phyloP scores from a whole-genome alignment of 2,797 vertebrate genomes.

The Gambelia wislizenii region DNA sequence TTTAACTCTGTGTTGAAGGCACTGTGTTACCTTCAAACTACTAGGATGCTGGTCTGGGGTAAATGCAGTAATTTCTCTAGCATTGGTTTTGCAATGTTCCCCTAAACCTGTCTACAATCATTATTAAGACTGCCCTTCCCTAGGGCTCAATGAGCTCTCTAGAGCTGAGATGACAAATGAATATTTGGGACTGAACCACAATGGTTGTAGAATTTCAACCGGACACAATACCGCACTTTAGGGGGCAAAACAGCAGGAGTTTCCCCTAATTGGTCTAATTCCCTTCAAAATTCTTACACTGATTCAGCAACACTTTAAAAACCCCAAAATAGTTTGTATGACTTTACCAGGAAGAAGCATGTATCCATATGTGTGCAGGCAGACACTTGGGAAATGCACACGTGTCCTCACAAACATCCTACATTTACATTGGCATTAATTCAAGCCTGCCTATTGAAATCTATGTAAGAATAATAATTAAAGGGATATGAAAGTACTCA shows the following conservation, averaged over 20 bases:
- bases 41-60: conserved; percentile 50
- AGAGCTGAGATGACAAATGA: conserved; percentile 49
- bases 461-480: conserved; percentile 42
- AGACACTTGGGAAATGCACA: no score
- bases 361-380: not conserved
- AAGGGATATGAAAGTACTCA: conserved; percentile 46
- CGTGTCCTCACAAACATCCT: not conserved
- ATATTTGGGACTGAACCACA: conserved; percentile 35
- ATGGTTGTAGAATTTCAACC: conserved; percentile 50
- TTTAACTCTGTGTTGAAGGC: no score
- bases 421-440: not conserved
- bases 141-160: conserved; percentile 48
- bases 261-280: conserved; percentile 60
- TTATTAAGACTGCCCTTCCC: conserved; percentile 29
- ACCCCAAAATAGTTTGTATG: not conserved
- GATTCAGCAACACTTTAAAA: conserved; percentile 56
- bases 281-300: conserved; percentile 55
- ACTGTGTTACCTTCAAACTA: conserved; percentile 30
- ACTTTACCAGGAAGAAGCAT: not conserved
- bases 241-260: conserved; percentile 65
- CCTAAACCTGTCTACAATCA: conserved; percentile 62
- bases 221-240: conserved; percentile 47
- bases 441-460: conserved; percentile 56
- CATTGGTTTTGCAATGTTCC: conserved; percentile 71
- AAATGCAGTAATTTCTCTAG: conserved; percentile 60